Percentiles rank a stretch among this genome's conserved stretches.
Conservation (phyloP, 2,113 vertebrate species). For the Pseudopodoces humilis region DNA sequence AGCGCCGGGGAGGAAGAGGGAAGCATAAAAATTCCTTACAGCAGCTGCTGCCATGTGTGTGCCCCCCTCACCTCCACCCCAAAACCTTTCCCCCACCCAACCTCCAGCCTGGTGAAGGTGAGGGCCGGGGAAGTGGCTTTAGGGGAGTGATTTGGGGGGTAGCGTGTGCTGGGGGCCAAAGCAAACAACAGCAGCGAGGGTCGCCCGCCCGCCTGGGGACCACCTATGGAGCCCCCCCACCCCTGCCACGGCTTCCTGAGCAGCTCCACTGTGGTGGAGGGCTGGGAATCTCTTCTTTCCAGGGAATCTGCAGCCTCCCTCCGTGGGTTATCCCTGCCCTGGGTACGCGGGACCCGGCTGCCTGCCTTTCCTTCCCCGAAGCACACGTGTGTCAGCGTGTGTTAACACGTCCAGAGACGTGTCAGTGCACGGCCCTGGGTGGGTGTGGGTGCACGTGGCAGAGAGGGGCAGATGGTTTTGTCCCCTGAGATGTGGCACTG, state of each 20-base stretch:
- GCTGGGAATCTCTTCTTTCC: background rate
- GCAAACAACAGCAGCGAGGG: background rate
- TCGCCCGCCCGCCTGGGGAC: background rate
- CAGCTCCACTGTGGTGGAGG: background rate
- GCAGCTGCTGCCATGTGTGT: background rate
- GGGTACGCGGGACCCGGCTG: rapidly evolving
- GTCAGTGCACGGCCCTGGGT: background rate
- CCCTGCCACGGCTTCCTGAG: background rate
- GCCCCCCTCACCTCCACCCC: background rate
- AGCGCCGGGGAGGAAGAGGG: background rate
- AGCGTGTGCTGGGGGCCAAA: background rate
- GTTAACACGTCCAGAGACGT: background rate
- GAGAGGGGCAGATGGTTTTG: background rate
- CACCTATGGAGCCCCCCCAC: conserved; percentile 24
- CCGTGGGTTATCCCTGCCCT: background rate
- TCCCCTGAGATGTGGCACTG: background rate
- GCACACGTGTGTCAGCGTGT: background rate
- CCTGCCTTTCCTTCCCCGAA: background rate
- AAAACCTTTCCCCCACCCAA: background rate
- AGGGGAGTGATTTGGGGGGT: background rate
- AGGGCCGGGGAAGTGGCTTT: background rate
- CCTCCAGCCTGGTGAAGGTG: background rate
- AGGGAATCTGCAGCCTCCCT: background rate
- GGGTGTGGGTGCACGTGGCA: background rate
- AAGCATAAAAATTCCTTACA: conserved; percentile 24